Evolutionary conservation across 1,140 invertebrate species (phyloP).

Genomic region (Calephelis virginiensis): DNA sequence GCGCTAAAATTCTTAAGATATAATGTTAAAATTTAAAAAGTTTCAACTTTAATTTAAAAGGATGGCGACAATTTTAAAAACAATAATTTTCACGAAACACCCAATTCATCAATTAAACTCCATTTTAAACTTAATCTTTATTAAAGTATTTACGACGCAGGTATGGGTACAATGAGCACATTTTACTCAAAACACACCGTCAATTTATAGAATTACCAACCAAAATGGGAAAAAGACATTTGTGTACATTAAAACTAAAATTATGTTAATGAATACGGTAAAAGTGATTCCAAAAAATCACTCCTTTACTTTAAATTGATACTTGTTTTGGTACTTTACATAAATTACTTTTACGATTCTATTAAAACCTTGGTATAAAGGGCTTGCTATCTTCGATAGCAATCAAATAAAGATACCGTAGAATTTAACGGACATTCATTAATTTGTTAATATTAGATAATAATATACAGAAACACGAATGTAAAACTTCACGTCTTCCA

Average conservation of each 20-base stretch:
- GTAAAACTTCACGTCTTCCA: not conserved
- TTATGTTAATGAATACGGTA: conserved; percentile 15
- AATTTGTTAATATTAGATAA: too few species aligned
- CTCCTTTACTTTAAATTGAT: conserved; percentile 5
- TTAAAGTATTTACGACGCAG: conserved; percentile 45
- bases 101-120: conserved; percentile 55
- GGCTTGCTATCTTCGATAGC: not conserved
- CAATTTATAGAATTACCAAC: conserved; percentile 20
- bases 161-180: conserved; percentile 32
- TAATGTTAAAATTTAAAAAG: not conserved
- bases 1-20: not conserved
- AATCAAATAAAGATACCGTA: not conserved
- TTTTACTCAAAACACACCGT: conserved; percentile 26
- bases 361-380: not conserved
- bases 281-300: conserved; percentile 7
- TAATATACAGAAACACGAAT: not conserved
- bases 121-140: conserved; percentile 46
- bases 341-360: conserved; percentile 12
- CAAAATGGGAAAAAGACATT: conserved; percentile 28
- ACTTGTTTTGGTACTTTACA: conserved; percentile 2
- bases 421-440: too few species aligned
- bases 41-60: not conserved
- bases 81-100: conserved; percentile 32
- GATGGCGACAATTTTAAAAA: not conserved
- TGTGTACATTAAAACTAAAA: conserved; percentile 28